Evolutionary conservation across 2,888 invertebrate genomes (phyloP).

Genomic region (Protula sp.): DNA sequence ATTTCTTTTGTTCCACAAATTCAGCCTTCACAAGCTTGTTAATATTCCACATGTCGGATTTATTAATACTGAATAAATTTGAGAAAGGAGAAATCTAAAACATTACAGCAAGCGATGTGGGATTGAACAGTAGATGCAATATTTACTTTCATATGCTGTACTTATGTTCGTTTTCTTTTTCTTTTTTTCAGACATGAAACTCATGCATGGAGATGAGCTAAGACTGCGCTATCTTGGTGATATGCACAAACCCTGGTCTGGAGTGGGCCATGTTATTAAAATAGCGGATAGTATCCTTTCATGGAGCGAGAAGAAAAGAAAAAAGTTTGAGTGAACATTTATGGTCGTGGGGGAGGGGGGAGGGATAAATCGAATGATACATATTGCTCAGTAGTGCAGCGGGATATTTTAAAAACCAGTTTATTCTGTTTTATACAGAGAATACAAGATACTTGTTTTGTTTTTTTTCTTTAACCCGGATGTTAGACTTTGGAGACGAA

Average conservation of each 20-base stretch:
- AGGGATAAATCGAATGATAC: too few species aligned
- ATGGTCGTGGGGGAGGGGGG: too few species aligned
- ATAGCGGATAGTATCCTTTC: slow-evolving; percentile 56
- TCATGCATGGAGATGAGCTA: slow-evolving; percentile 98
- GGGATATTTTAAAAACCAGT: neutral
- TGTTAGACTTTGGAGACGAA: slow-evolving; percentile 83
- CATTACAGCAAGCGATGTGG: too few species aligned
- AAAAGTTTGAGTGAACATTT: neutral
- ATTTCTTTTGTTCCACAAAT: slow-evolving; percentile 4
- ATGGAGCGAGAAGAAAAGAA: neutral
- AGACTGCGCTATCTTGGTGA: slow-evolving; percentile 85
- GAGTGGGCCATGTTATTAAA: slow-evolving; percentile 91
- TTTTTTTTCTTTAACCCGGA: slow-evolving; percentile 3
- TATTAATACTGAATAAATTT: slow-evolving; percentile 99
- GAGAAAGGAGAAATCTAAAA: too few species aligned
- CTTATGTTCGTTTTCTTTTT: too few species aligned
- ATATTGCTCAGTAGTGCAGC: too few species aligned
- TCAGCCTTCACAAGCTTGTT: neutral
- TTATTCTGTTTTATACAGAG: neutral
- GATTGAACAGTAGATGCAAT: too few species aligned
- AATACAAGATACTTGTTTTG: neutral
- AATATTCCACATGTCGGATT: slow-evolving; percentile 60
- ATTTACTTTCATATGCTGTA: too few species aligned
- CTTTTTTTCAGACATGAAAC: slow-evolving; percentile 73
- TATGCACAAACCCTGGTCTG: slow-evolving; percentile 91